phyloP scores from a whole-genome alignment of 2,797 vertebrate genomes.

The Manis javanica region DNA sequence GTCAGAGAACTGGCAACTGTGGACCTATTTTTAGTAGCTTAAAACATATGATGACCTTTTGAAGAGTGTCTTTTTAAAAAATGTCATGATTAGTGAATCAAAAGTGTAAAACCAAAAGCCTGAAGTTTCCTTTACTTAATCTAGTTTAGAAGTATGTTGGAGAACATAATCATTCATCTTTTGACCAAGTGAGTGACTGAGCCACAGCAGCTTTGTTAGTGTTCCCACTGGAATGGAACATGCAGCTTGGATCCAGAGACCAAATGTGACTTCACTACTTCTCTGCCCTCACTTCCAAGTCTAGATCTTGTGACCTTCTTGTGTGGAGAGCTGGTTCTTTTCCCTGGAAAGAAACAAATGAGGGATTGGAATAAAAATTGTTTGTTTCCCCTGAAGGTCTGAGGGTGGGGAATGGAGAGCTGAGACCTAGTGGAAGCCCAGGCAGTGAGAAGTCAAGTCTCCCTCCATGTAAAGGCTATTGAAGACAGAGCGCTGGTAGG shows the following conservation, averaged over 20 bases:
- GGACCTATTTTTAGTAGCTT: neutral
- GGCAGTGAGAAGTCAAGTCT: neutral
- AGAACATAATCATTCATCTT: neutral
- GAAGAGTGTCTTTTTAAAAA: constrained; percentile 8
- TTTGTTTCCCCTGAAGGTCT: neutral
- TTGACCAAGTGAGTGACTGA: neutral
- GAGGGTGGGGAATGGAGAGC: neutral
- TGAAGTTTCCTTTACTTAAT: constrained; percentile 17
- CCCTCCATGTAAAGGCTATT: neutral
- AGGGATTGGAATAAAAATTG: neutral
- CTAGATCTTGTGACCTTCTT: neutral
- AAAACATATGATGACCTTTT: constrained; percentile 46
- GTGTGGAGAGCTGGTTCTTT: neutral
- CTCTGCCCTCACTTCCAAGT: neutral
- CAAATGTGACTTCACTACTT: neutral
- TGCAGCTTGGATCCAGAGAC: neutral
- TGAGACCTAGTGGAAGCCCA: neutral
- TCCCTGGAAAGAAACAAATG: neutral
- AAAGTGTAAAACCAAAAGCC: neutral
- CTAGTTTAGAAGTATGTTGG: neutral
- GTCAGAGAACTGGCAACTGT: neutral
- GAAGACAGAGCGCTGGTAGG: neutral
- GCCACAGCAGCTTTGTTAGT: neutral
- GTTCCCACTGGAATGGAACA: neutral
- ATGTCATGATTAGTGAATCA: neutral